phyloP scores from a whole-genome alignment of 2,113 vertebrate species.

The Dasyornis broadbenti region DNA sequence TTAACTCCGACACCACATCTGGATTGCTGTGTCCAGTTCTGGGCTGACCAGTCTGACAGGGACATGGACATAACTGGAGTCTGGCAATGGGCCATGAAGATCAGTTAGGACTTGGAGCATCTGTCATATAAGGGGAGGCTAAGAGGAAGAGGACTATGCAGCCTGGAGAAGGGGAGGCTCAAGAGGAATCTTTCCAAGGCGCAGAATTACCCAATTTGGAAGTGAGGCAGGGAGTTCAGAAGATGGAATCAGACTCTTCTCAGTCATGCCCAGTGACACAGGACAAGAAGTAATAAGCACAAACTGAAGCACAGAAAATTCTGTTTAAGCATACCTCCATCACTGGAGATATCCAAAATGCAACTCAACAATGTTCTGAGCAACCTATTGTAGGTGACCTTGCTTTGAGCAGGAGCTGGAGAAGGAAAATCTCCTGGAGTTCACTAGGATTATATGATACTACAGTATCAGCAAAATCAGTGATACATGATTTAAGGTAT shows the following conservation, averaged over 20 bases:
- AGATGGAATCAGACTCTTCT: not conserved
- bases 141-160: not conserved
- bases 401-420: not conserved
- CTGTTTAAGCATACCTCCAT: not conserved
- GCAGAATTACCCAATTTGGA: not conserved
- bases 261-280: not conserved
- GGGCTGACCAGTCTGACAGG: not conserved
- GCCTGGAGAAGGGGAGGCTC: not conserved
- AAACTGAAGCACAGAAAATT: not conserved
- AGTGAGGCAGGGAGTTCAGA: not conserved
- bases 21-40: not conserved
- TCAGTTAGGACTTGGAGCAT: not conserved
- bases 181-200: not conserved
- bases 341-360: not conserved
- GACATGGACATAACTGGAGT: not conserved
- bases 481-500: not conserved
- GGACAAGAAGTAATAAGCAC: not conserved
- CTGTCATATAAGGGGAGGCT: not conserved
- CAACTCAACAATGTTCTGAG: not conserved
- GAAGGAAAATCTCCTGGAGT: not conserved
- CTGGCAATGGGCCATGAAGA: not conserved
- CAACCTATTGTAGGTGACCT: not conserved
- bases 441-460: not conserved
- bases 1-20: not conserved
- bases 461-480: not conserved